phyloP scores from a whole-genome alignment of 2,797 vertebrate genomes.

The Neoniphon sammara region DNA sequence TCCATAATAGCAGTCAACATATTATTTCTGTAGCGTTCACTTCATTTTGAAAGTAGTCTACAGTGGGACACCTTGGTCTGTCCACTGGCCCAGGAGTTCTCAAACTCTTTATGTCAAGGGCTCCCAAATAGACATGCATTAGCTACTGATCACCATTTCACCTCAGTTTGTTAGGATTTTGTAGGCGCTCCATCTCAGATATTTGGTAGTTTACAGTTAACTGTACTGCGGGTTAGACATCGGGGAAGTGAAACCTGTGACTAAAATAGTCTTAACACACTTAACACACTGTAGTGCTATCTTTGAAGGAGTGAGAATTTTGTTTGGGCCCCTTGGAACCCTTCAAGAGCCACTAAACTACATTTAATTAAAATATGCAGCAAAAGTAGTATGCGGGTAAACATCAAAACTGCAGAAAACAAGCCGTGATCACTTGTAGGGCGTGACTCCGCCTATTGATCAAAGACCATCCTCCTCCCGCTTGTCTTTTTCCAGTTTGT shows the following conservation, averaged over 20 bases:
- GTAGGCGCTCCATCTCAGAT: too few species aligned
- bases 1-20: not conserved
- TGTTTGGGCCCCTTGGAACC: not conserved
- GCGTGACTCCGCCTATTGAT: slow-evolving; percentile 81
- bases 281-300: not conserved
- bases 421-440: slow-evolving; percentile 42
- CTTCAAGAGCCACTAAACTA: too few species aligned
- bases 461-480: slow-evolving; percentile 77
- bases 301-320: not conserved
- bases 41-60: too few species aligned
- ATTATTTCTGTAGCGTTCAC: too few species aligned
- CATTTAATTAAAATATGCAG: slow-evolving; percentile 43
- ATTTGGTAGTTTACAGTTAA: too few species aligned
- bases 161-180: too few species aligned
- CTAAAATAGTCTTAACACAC: not conserved
- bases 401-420: slow-evolving; percentile 56
- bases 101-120: too few species aligned
- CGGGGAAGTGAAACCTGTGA: not conserved
- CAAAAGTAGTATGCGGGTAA: slow-evolving; percentile 20
- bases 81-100: too few species aligned
- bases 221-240: too few species aligned
- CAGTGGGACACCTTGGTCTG: too few species aligned
- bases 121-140: too few species aligned
- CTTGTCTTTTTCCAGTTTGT: slow-evolving; percentile 76
- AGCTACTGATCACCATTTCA: too few species aligned